A percentile compares a stretch with the other conserved stretches of the same genome.
These are phyloP conservation scores for Tetranychus cinnabarinus DNA, from an alignment of 1,140 invertebrate species.

Conservation along the genomic window DNA sequence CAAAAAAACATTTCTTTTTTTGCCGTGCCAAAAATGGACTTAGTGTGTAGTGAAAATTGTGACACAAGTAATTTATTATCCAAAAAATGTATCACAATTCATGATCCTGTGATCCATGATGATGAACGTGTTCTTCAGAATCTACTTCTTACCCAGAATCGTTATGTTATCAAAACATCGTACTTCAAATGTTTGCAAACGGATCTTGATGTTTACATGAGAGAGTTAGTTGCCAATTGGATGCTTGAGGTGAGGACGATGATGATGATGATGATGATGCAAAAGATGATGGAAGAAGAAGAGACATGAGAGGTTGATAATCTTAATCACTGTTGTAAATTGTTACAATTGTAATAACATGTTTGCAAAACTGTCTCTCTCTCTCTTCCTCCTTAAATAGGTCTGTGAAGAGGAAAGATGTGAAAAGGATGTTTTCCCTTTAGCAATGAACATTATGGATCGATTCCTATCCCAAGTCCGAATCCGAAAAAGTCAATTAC, in stretches of 20 bases:
- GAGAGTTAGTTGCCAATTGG: slow-evolving; percentile 73
- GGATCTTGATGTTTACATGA: slow-evolving; percentile 65
- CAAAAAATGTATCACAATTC: no score
- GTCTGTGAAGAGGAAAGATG: slow-evolving; percentile 50
- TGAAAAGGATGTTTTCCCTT: slow-evolving; percentile 46
- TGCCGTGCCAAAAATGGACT: no score
- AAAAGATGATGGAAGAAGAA: background rate
- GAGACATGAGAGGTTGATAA: background rate
- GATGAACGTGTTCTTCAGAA: slow-evolving; percentile 57
- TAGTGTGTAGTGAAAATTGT: no score
- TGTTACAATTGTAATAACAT: background rate
- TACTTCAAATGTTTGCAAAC: slow-evolving; percentile 64
- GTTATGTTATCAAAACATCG: slow-evolving; percentile 36
- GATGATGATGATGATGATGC: background rate
- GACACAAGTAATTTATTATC: no score
- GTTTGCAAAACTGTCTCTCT: background rate
- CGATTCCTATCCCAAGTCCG: slow-evolving; percentile 37
- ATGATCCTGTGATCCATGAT: slow-evolving; percentile 45
- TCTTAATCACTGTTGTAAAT: background rate
- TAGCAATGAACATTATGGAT: slow-evolving; percentile 48
- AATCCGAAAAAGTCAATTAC: slow-evolving; percentile 39
- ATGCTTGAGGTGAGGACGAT: slow-evolving; percentile 30
- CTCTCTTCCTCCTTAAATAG: background rate
- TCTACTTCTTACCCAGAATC: slow-evolving; percentile 53
- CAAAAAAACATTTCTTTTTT: no score